phyloP scores from a whole-genome alignment of 2,113 vertebrate species.

The Eonycteris spelaea region DNA sequence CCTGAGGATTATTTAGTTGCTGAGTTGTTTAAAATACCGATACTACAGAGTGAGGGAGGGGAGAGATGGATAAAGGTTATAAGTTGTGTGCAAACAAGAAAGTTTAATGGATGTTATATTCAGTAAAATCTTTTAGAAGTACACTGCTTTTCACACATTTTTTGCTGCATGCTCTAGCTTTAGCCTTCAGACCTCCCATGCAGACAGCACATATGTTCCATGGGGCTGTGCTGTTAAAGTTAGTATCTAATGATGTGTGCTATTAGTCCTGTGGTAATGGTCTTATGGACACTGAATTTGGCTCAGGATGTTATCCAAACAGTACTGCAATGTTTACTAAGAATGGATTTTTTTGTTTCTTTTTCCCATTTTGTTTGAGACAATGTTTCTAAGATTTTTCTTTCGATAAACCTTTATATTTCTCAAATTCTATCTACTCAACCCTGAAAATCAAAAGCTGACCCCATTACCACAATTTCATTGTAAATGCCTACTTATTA shows the following conservation, averaged over 20 bases:
- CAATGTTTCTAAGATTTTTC: conserved; percentile 29
- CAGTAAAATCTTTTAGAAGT: conserved; percentile 45
- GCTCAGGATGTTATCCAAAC: conserved; percentile 3
- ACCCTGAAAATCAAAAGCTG: conserved; percentile 32
- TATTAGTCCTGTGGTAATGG: conserved; percentile 50
- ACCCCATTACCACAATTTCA: background rate
- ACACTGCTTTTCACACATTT: conserved; percentile 40
- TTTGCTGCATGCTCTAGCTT: conserved; percentile 48
- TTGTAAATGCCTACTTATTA: background rate
- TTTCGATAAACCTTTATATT: background rate
- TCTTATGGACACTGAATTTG: conserved; percentile 10
- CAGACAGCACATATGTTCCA: conserved; percentile 48
- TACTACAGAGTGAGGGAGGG: background rate
- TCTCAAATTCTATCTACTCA: conserved; percentile 20
- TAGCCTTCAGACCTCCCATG: conserved; percentile 54
- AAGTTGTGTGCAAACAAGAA: conserved; percentile 39
- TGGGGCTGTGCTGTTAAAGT: conserved; percentile 49
- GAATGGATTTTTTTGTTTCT: conserved; percentile 20
- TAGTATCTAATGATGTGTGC: conserved; percentile 32
- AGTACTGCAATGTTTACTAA: background rate
- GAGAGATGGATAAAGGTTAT: conserved; percentile 33
- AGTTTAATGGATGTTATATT: conserved; percentile 46
- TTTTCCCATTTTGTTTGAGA: background rate
- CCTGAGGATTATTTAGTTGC: conserved; percentile 27
- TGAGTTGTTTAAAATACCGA: conserved; percentile 38